Evolutionary conservation across 2,113 vertebrate genomes (phyloP).

Genomic region (Nyctereutes procyonoides): DNA sequence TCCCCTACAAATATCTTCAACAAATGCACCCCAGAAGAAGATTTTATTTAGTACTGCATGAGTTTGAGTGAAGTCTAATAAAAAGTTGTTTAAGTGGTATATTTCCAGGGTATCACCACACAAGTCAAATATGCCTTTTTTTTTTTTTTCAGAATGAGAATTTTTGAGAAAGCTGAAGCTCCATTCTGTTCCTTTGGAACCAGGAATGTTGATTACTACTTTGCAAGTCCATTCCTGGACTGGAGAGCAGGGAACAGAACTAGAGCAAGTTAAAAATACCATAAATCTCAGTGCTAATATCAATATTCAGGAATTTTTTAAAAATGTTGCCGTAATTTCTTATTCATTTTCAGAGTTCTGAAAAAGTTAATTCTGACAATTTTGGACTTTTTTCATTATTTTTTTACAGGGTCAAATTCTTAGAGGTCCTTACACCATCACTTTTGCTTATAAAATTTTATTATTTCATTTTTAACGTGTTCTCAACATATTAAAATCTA

Average conservation of each 20-base stretch:
- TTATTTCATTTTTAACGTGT: background rate
- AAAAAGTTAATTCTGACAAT: background rate
- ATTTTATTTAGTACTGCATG: background rate
- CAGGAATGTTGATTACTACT: background rate
- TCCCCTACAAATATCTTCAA: background rate
- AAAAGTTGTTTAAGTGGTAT: background rate
- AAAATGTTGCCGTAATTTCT: background rate
- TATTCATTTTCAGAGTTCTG: background rate
- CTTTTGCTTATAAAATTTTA: background rate
- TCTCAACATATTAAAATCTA: background rate
- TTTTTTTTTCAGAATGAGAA: background rate
- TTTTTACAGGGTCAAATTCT: background rate
- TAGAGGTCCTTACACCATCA: background rate
- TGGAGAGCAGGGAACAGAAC: background rate
- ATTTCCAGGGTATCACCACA: background rate
- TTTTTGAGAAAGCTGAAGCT: background rate
- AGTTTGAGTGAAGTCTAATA: background rate
- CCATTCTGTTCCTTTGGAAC: background rate
- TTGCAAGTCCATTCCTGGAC: background rate
- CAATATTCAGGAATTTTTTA: background rate
- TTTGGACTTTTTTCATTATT: background rate
- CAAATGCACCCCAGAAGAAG: background rate
- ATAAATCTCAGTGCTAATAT: background rate
- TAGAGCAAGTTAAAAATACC: background rate
- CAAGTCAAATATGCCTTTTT: background rate